These are phyloP conservation scores for Scarus forsteni DNA, from an alignment of 2,797 vertebrate species.

Conservation along the genomic window DNA sequence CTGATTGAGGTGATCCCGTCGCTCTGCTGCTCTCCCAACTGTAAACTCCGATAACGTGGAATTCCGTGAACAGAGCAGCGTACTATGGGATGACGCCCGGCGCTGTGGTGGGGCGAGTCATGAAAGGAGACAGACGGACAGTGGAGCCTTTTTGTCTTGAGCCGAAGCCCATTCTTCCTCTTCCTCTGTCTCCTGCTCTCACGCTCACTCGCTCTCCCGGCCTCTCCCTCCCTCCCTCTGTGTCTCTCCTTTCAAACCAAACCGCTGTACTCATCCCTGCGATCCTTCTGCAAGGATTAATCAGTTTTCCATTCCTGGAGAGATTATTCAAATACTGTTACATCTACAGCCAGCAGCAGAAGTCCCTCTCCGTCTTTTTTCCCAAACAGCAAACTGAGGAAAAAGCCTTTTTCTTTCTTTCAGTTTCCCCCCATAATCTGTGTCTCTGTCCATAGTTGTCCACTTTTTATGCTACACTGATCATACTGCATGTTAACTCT, in stretches of 20 bases:
- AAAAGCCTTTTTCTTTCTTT: not conserved
- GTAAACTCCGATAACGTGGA: conserved; percentile 38
- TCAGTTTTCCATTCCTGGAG: conserved; percentile 84
- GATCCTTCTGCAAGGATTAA: conserved; percentile 81
- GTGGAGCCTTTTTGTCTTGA: conserved; percentile 54
- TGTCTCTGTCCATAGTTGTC: conserved; percentile 12
- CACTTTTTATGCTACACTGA: not conserved
- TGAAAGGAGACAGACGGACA: conserved; percentile 44
- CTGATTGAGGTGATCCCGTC: conserved; percentile 33
- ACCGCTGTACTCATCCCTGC: conserved; percentile 70
- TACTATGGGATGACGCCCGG: conserved; percentile 47
- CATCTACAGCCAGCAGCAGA: conserved; percentile 64
- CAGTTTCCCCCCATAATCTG: not conserved
- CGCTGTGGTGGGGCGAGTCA: conserved; percentile 29
- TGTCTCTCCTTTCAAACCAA: conserved; percentile 55
- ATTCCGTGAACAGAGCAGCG: conserved; percentile 20
- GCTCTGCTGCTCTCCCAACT: conserved; percentile 26
- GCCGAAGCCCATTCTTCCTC: conserved; percentile 30
- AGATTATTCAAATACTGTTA: conserved; percentile 83
- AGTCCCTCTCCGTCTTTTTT: conserved; percentile 27
- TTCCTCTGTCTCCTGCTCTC: conserved; percentile 29
- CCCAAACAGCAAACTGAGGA: not conserved
- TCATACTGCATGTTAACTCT: conserved; percentile 21
- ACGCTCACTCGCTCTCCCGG: conserved; percentile 19
- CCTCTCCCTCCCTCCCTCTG: conserved; percentile 15